Base-by-base conservation (phyloP, 2,113 vertebrate genomes). In the Tor tambroides region DNA sequence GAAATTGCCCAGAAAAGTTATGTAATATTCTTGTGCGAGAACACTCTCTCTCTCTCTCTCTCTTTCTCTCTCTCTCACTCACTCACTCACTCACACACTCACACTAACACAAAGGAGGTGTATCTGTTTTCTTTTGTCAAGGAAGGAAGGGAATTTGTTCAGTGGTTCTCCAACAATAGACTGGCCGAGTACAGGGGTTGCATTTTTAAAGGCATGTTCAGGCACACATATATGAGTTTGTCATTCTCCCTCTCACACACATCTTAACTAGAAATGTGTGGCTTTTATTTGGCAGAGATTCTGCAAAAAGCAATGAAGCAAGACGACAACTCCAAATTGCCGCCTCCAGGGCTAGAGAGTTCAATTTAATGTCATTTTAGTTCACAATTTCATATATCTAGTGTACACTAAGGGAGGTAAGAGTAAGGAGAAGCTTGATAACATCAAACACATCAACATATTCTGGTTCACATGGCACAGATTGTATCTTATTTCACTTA, bases 181-280 rank as follows among this genome's bases (percentile, higher is more conserved):
- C 76, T 32, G 41, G 85, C 80, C 38, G 61, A 86, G 75, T 80
- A 75, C 65, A 69, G 86, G 81, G 77, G 67, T 74, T 79, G 77
- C 30, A 80, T 84, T 83, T 86, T 86, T 63, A 83, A 83, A 85
- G 88, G 80, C 85, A 86, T 80, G 85, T 74, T 84, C 75, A 86
- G 80, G 77, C 85, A 69, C 75, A 79, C 43, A 67, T 80, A 69
- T 75, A 51, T 38, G 82, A 83, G 43, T 71, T 28, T 75, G 35
- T 51, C 80, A 21, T 8, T 77, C 54, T 77, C 51, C 61, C 63
- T 35, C 56, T 26, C 69, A n/a, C 80, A 51, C 23, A 30, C 61
- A 83, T 67, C 51, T 46, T 19, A 82, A 74, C 56, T 63, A 81
- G 28, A 82, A 75, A 65, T 46, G 35, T 82, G 32, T 75, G 86